A percentile compares a stretch with the other conserved stretches of the same genome.
Conservation (phyloP, 2,888 invertebrate species). For the Lapara coniferarum region DNA sequence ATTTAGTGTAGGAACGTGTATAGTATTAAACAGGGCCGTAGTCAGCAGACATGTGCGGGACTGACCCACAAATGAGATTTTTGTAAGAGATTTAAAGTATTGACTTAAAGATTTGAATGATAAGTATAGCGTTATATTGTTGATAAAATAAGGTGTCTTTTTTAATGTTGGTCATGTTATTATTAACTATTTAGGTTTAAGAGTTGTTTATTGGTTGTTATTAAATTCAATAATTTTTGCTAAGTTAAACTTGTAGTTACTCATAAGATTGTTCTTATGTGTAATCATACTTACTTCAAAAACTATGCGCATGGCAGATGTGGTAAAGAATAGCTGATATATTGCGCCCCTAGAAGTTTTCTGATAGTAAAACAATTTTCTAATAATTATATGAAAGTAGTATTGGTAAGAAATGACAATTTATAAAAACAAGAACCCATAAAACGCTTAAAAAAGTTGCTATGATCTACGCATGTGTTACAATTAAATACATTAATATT, state of each 20-base stretch:
- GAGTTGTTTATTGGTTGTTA: no score
- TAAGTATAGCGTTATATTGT: not conserved
- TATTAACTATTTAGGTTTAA: not conserved
- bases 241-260: no score
- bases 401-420: not conserved
- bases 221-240: no score
- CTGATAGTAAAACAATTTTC: not conserved
- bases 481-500: not conserved
- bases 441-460: not conserved
- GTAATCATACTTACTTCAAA: no score
- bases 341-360: not conserved
- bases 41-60: not conserved
- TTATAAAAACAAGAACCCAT: not conserved
- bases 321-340: no score
- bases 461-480: not conserved
- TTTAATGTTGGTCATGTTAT: not conserved
- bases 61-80: slow-evolving; percentile 4
- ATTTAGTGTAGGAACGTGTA: not conserved
- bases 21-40: slow-evolving; percentile 20
- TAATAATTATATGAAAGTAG: not conserved
- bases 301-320: no score
- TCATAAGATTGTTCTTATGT: no score
- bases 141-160: no score
- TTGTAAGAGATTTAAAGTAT: slow-evolving; percentile 7
- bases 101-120: not conserved